Evolutionary conservation across 2,113 vertebrate genomes (phyloP).

Genomic region (Chloroceryle aenea): DNA sequence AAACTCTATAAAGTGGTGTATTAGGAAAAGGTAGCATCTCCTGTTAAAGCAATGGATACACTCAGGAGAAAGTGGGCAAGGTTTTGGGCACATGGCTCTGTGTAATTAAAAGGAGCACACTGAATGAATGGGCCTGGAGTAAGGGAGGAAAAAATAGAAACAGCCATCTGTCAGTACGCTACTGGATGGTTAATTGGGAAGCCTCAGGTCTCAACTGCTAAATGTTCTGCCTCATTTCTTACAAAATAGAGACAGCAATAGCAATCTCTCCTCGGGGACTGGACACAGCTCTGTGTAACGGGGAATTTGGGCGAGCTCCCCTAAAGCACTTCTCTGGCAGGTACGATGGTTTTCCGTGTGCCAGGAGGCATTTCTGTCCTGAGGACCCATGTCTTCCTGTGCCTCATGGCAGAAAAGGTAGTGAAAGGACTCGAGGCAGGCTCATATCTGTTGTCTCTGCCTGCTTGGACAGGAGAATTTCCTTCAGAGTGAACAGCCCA

Average conservation of each 20-base stretch:
- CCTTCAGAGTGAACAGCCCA: neutral
- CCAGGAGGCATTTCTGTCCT: neutral
- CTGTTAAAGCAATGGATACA: neutral
- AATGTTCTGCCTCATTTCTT: neutral
- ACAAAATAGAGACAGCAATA: neutral
- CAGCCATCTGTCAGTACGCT: neutral
- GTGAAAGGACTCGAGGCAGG: neutral
- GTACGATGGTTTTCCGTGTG: neutral
- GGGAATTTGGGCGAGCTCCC: rapidly evolving
- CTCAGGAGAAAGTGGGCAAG: neutral
- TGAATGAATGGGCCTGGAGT: slow-evolving; percentile 21
- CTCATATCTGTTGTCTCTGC: neutral
- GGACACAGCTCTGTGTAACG: neutral
- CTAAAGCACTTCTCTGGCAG: rapidly evolving
- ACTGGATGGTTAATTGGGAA: slow-evolving; percentile 25
- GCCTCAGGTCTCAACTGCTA: neutral
- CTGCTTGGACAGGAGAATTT: neutral
- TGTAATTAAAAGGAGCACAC: neutral
- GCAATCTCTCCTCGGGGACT: rapidly evolving
- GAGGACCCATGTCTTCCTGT: neutral
- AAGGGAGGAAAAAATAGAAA: slow-evolving; percentile 40
- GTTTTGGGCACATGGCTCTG: neutral
- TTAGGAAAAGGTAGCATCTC: neutral
- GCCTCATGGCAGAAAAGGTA: neutral
- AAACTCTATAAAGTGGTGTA: neutral